These are phyloP conservation scores for Zosterops borbonicus DNA, from an alignment of 2,113 vertebrate genomes.

Conservation along the genomic window DNA sequence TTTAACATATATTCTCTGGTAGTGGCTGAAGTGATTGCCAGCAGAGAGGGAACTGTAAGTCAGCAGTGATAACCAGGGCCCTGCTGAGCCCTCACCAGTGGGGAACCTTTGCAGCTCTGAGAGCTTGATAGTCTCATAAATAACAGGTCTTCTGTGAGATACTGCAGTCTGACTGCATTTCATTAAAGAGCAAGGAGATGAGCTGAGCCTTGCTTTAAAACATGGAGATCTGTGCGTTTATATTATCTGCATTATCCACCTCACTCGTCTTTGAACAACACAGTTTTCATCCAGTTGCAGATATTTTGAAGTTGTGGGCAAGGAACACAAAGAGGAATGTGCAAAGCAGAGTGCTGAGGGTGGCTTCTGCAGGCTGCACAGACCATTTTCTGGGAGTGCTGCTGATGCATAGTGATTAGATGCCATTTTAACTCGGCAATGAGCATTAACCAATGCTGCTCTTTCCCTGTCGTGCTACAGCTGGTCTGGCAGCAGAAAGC, in stretches of 20 bases:
- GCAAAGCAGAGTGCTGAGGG: neutral
- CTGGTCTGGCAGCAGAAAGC: neutral
- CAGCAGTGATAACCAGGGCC: constrained; percentile 3
- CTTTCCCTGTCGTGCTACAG: neutral
- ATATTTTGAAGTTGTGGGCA: fast-evolving
- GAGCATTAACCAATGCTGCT: neutral
- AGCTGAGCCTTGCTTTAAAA: neutral
- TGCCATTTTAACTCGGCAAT: neutral
- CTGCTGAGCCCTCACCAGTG: neutral
- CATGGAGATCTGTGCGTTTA: neutral
- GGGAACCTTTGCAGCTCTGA: neutral
- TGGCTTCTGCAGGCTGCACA: neutral
- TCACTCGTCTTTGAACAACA: fast-evolving
- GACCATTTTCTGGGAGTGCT: neutral
- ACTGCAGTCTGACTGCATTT: neutral
- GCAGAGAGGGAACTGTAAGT: constrained; percentile 35
- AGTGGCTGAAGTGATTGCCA: neutral
- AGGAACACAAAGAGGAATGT: neutral
- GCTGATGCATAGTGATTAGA: neutral
- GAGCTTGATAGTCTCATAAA: neutral
- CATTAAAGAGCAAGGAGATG: neutral
- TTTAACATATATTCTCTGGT: neutral
- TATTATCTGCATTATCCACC: neutral
- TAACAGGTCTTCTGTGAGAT: neutral
- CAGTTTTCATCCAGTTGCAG: neutral